phyloP scores from a whole-genome alignment of 2,797 vertebrate genomes.

The Neostethus bicornis region DNA sequence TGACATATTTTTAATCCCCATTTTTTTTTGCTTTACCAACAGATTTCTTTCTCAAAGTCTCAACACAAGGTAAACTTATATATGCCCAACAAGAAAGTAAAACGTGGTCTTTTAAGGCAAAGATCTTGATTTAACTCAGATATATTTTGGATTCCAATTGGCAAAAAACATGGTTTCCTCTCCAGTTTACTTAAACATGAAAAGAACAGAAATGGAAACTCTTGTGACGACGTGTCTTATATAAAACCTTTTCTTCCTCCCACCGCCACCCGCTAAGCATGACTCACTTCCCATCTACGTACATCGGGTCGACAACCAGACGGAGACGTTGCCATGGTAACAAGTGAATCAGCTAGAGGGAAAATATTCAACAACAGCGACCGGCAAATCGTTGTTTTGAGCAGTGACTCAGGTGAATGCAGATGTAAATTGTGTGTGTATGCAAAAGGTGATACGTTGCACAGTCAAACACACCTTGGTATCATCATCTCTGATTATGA shows the following conservation, averaged over 20 bases:
- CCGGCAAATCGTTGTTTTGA: background rate
- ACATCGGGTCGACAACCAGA: constrained; percentile 27
- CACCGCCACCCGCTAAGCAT: constrained; percentile 44
- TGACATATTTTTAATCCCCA: no score
- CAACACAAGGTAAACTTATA: no score
- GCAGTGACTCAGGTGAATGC: constrained; percentile 6
- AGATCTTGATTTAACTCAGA: no score
- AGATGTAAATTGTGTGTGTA: constrained; percentile 2
- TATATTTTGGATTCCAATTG: background rate
- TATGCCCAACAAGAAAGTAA: no score
- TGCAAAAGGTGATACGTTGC: constrained; percentile 2
- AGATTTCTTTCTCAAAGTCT: no score
- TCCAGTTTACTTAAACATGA: background rate
- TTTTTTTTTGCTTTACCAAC: no score
- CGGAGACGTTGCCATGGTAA: constrained; percentile 62
- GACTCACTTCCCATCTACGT: constrained; percentile 66
- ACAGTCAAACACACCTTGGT: background rate
- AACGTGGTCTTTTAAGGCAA: no score
- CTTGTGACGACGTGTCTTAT: constrained; percentile 48
- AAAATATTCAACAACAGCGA: constrained; percentile 1
- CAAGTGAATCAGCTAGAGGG: constrained; percentile 57
- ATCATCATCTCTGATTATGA: background rate
- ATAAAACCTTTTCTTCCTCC: constrained; percentile 31
- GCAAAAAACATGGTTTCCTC: background rate
- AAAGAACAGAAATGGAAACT: constrained; percentile 42